Base-by-base conservation (phyloP, 23 tunicate species). In the Ascidia mentula region DNA sequence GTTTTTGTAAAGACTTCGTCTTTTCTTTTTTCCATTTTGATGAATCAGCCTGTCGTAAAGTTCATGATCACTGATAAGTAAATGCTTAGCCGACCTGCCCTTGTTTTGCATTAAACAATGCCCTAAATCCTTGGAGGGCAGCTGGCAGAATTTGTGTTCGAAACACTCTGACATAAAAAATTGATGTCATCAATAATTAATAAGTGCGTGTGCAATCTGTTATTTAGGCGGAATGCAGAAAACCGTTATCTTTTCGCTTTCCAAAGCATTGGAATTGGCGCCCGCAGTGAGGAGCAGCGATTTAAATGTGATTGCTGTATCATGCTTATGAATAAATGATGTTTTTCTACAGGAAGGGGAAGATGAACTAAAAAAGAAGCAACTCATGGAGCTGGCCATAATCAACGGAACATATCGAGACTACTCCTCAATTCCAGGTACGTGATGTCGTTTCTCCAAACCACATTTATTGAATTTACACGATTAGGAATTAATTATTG, bases 291-390 rank as follows among this genome's bases (percentile, higher is more conserved):
- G 65, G 65, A 28, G 7, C 65, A 26, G 4, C 13, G 65, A 28
- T 53, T 1, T 9, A 28, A 53, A 53, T 53, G 65, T 53, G 65
- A 53, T 53, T 53, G 65, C 65, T 53, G 65, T 28, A 20, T 26
- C 24, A 53, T 20, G 24, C 65, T 9, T 26, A 53, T 53, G 65
- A 53, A 53, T 53, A 53, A 53, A 53, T 53, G 28, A 53, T 53
- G 65, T 20, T 30, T 45, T 38, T 72, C 46, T 70, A 36, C 69
- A 87, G 97, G 99, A 96, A 87, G 99, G 99, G 30, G 99, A 96
- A 84, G 99, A 96, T 77, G 99, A 96, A 86, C 84, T 96, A 82
- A 96, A 96, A 74, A 96, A 96, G 94, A 96, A 96, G 72, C 99
- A 96, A 53, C 59, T 96, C 45, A 96, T 96, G 99, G 99, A 96